phyloP scores from a whole-genome alignment of 2,888 invertebrate species.

The Seladonia tumulorum region DNA sequence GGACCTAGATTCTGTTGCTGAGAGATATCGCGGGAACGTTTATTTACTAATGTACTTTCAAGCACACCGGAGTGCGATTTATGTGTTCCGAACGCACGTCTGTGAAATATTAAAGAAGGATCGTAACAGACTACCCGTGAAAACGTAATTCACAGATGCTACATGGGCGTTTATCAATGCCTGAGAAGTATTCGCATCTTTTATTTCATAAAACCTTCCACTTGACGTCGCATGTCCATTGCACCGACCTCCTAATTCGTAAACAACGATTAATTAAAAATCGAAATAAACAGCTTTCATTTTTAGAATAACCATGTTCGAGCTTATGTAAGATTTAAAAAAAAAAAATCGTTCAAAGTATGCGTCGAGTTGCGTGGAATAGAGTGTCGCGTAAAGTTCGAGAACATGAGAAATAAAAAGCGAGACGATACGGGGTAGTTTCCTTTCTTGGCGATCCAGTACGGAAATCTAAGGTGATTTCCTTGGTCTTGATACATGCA shows the following conservation, averaged over 20 bases:
- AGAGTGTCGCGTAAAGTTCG: background rate
- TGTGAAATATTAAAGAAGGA: constrained; percentile 42
- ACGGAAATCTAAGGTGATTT: constrained; percentile 15
- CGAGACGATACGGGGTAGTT: background rate
- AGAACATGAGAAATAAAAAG: background rate
- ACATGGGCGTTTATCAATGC: constrained; percentile 54
- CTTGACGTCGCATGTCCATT: constrained; percentile 36
- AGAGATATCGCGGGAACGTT: constrained; percentile 36
- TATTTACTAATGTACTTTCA: constrained; percentile 46
- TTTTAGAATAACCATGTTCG: background rate
- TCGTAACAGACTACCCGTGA: constrained; percentile 36
- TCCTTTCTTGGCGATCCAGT: constrained; percentile 16
- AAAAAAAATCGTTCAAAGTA: no score
- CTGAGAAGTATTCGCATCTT: constrained; percentile 50
- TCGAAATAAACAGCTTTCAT: background rate
- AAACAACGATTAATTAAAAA: constrained; percentile 24
- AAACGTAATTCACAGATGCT: constrained; percentile 56
- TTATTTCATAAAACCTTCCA: constrained; percentile 42
- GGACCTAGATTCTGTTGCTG: constrained; percentile 23
- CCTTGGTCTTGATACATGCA: constrained; percentile 38
- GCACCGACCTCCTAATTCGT: constrained; percentile 10
- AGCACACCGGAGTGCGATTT: constrained; percentile 40
- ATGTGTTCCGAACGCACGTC: constrained; percentile 41
- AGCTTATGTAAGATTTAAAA: background rate
- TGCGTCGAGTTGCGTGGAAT: no score